phyloP scores from a whole-genome alignment of 92 coral and sea anemone species.

The Actinostola sp. region DNA sequence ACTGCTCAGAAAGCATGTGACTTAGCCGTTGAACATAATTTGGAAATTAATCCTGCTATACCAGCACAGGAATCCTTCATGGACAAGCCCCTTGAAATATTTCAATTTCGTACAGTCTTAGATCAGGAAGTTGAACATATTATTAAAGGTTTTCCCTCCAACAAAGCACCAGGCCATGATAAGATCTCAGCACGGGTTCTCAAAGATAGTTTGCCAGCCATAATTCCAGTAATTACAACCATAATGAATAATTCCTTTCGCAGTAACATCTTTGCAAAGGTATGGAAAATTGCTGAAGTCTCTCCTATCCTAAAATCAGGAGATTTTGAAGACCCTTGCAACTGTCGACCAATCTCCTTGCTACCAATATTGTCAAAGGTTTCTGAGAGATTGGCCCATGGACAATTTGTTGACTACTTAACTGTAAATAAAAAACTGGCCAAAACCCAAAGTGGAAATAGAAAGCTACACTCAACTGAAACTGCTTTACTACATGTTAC shows the following conservation, averaged over 20 bases:
- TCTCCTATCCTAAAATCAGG: slow-evolving; percentile 35
- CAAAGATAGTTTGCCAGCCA: slow-evolving; percentile 15
- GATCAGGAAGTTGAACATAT: slow-evolving; percentile 24
- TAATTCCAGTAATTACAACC: slow-evolving; percentile 17
- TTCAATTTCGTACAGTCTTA: slow-evolving; percentile 11
- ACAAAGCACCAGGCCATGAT: slow-evolving; percentile 36
- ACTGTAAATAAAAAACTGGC: slow-evolving; percentile 26
- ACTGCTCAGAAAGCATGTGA: slow-evolving; percentile 26
- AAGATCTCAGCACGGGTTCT: not conserved
- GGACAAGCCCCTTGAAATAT: not conserved
- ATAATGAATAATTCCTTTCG: slow-evolving; percentile 39
- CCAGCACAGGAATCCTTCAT: not conserved
- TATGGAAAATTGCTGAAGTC: slow-evolving; percentile 37
- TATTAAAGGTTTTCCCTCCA: slow-evolving; percentile 17
- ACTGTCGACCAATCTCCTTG: slow-evolving; percentile 43
- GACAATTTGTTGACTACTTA: slow-evolving; percentile 39
- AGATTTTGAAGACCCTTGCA: slow-evolving; percentile 56
- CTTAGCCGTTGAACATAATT: slow-evolving; percentile 14
- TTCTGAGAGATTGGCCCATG: slow-evolving; percentile 42
- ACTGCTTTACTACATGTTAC: slow-evolving; percentile 37
- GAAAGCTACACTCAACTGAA: slow-evolving; percentile 37
- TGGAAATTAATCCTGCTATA: not conserved
- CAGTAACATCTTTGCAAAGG: slow-evolving; percentile 21
- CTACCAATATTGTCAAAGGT: slow-evolving; percentile 42
- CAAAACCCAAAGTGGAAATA: slow-evolving; percentile 38